phyloP scores from a whole-genome alignment of 37 sponge, comb jelly and placozoan species.

The Eunapius fragilis region DNA sequence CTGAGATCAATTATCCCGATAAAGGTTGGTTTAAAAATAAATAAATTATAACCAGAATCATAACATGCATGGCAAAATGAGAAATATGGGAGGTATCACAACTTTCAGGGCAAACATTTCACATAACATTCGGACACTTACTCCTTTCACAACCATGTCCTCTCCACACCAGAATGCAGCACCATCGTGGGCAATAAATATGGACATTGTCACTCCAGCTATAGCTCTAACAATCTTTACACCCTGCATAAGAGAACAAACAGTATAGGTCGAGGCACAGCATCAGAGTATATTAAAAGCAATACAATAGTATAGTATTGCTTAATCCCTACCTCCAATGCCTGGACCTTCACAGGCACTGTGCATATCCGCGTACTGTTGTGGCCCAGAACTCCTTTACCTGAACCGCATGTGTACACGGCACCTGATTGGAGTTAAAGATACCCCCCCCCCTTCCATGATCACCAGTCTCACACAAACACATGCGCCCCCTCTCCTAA shows the following conservation, averaged over 20 bases:
- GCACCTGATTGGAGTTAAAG: constrained; percentile 15
- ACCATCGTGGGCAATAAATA: constrained; percentile 58
- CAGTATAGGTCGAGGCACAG: not conserved
- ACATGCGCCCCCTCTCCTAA: not conserved
- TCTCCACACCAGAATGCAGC: constrained; percentile 73
- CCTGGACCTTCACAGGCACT: constrained; percentile 50
- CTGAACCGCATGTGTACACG: constrained; percentile 64
- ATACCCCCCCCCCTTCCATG: not conserved
- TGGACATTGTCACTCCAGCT: constrained; percentile 56
- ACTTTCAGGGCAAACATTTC: too few species aligned
- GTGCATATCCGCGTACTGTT: constrained; percentile 44
- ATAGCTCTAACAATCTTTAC: constrained; percentile 29
- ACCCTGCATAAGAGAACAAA: constrained; percentile 12
- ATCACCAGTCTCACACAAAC: not conserved
- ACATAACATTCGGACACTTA: too few species aligned
- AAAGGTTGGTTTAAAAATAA: too few species aligned
- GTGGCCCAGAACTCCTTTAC: constrained; percentile 69
- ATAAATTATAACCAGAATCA: too few species aligned
- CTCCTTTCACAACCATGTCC: constrained; percentile 35
- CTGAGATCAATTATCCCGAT: too few species aligned
- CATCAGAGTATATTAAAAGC: too few species aligned
- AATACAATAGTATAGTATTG: not conserved
- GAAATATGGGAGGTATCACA: too few species aligned
- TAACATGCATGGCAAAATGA: too few species aligned
- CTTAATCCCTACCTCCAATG: constrained; percentile 37